Evolutionary conservation across 1,140 invertebrate genomes (phyloP).

Genomic region (Oryzaephilus surinamensis): DNA sequence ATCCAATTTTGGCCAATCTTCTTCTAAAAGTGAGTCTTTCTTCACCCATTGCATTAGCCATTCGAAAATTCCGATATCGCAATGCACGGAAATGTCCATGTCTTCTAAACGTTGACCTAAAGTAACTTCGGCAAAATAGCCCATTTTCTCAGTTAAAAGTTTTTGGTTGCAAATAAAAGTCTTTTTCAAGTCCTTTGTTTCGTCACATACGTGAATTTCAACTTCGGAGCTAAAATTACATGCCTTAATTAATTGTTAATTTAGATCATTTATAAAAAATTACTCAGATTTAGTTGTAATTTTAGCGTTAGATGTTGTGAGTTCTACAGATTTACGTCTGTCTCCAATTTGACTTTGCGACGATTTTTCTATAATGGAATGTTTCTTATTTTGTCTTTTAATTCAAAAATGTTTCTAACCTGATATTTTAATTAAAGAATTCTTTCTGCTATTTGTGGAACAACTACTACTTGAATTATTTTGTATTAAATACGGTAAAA

Average conservation of each 20-base stretch:
- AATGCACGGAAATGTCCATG: slow-evolving; percentile 93
- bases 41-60: slow-evolving; percentile 96
- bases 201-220: slow-evolving; percentile 80
- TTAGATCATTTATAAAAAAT: no score
- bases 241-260: no score
- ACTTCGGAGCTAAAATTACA: slow-evolving; percentile 55
- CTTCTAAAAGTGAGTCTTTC: slow-evolving; percentile 52
- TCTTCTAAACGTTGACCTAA: slow-evolving; percentile 79
- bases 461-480: no score
- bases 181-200: slow-evolving; percentile 73
- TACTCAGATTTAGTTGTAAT: slow-evolving; percentile 23
- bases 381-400: no score
- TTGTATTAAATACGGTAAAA: slow-evolving; percentile 42
- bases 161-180: slow-evolving; percentile 82
- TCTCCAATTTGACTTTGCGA: no score
- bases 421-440: no score
- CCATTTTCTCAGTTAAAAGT: slow-evolving; percentile 81
- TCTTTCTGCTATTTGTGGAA: no score
- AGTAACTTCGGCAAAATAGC: slow-evolving; percentile 85
- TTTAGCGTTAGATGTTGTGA: no score
- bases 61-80: slow-evolving; percentile 86
- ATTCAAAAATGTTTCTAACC: no score
- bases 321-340: no score
- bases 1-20: slow-evolving; percentile 64
- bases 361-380: no score